Conservation (phyloP, 2,888 invertebrate species). For the Cyrtodaria siliqua region DNA sequence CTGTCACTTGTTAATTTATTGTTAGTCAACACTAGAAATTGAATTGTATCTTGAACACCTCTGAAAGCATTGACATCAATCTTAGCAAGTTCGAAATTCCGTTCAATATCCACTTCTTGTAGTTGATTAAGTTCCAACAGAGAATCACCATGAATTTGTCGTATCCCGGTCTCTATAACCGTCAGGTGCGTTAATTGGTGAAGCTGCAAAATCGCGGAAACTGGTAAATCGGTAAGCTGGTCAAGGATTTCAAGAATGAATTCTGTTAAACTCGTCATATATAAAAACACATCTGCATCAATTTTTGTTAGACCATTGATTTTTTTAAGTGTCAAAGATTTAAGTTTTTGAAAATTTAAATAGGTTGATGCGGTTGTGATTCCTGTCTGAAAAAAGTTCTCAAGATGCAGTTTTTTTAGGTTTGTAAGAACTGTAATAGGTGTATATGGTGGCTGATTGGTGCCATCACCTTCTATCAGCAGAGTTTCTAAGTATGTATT, state of each 20-base stretch:
- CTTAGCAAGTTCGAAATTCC: conserved; percentile 19
- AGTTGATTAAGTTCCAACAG: conserved; percentile 40
- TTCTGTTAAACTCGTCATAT: conserved; percentile 21
- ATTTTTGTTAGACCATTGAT: conserved; percentile 27
- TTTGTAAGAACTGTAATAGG: conserved; percentile 56
- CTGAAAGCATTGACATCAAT: conserved; percentile 40
- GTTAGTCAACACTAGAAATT: conserved; percentile 27
- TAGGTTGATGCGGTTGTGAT: conserved; percentile 35
- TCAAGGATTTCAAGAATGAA: conserved; percentile 21
- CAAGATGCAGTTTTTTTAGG: conserved; percentile 61
- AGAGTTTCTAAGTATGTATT: conserved; percentile 93
- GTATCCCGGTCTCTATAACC: conserved; percentile 33
- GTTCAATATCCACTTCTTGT: conserved; percentile 22
- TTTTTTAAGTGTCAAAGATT: conserved; percentile 55
- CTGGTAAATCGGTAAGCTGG: conserved; percentile 30
- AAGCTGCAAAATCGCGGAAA: conserved; percentile 28
- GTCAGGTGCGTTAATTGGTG: conserved; percentile 18
- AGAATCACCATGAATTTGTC: conserved; percentile 13
- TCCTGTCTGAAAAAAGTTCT: conserved; percentile 44
- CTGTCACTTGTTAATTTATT: conserved; percentile 15
- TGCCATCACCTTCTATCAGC: conserved; percentile 88
- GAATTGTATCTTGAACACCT: conserved; percentile 40
- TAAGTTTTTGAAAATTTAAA: conserved; percentile 53
- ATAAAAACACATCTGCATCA: conserved; percentile 21
- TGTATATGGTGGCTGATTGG: conserved; percentile 35